Conservation (phyloP, 2,113 vertebrate genomes). For the Anguilla japonica region DNA sequence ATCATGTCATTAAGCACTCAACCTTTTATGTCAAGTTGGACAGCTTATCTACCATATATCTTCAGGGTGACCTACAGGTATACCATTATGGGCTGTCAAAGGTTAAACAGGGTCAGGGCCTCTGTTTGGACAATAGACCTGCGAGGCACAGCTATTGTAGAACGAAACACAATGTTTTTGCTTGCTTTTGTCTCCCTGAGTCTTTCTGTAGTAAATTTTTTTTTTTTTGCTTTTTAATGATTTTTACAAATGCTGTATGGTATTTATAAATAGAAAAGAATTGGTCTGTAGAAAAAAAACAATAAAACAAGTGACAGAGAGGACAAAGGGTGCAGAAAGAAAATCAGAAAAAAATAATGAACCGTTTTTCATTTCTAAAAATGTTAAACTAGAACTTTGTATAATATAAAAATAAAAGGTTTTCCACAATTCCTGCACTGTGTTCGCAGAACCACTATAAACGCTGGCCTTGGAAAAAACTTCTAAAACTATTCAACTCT, state of each 20-base stretch:
- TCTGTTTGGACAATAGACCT: background rate
- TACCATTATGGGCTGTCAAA: conserved; percentile 63
- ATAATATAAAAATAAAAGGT: background rate
- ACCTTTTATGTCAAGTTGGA: conserved; percentile 49
- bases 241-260: no score
- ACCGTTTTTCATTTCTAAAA: background rate
- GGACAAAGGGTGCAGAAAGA: background rate
- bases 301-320: background rate
- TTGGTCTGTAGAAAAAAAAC: background rate
- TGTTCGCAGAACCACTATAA: background rate
- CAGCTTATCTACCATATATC: conserved; percentile 61
- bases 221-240: no score
- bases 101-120: conserved; percentile 47
- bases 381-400: background rate
- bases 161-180: background rate
- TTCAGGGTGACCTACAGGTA: conserved; percentile 59
- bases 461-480: background rate
- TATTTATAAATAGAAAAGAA: no score
- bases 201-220: no score
- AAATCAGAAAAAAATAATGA: background rate
- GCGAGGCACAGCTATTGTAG: background rate
- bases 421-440: background rate
- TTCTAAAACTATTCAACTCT: background rate
- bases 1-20: conserved; percentile 39
- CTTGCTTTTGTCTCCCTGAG: no score